Percentiles rank a stretch among this genome's conserved stretches.
Conservation (phyloP, 2,888 invertebrate genomes). For the Drosophila mimica region DNA sequence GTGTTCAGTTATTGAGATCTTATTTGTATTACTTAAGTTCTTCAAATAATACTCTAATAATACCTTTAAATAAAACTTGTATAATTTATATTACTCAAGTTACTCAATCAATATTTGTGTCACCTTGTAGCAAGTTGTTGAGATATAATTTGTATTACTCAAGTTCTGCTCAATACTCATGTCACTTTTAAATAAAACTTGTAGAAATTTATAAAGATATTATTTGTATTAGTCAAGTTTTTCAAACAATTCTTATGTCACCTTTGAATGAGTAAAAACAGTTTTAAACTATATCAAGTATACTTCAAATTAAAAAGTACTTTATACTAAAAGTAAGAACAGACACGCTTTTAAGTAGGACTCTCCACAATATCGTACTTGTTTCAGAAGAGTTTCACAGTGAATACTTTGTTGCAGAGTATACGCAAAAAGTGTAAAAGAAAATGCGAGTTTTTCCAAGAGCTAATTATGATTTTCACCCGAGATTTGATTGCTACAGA, state of each 20-base stretch:
- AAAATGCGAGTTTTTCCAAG: constrained; percentile 52
- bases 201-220: background rate
- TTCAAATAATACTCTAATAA: background rate
- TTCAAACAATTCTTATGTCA: background rate
- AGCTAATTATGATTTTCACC: constrained; percentile 74
- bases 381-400: background rate
- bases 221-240: background rate
- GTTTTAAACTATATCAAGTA: background rate
- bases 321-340: background rate
- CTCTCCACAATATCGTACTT: background rate
- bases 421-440: background rate
- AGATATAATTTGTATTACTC: background rate
- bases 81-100: no score
- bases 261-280: no score
- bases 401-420: constrained; percentile 9
- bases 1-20: background rate
- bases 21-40: background rate
- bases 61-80: background rate
- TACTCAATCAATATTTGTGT: no score
- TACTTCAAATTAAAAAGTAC: background rate
- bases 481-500: constrained; percentile 61
- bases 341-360: background rate
- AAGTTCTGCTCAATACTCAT: background rate
- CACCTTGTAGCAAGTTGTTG: background rate
- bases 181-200: background rate